phyloP scores from a whole-genome alignment of 2,888 invertebrate species.

The Nomada fucata region DNA sequence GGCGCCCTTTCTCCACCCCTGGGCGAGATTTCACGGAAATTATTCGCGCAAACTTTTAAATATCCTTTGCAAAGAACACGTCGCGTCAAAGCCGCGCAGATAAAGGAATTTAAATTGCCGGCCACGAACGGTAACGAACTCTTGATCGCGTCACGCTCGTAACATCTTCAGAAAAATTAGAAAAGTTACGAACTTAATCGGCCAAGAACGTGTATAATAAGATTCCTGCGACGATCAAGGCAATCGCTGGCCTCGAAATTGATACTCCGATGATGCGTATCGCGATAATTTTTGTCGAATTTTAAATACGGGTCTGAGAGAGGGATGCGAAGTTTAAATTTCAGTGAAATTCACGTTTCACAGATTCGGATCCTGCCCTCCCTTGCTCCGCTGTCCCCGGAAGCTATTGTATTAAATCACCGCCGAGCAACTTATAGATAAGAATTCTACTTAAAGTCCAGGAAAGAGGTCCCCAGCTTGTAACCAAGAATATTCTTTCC shows the following conservation, averaged over 20 bases:
- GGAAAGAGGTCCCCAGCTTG: slow-evolving; percentile 13
- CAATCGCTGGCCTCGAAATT: not conserved
- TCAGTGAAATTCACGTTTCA: slow-evolving; percentile 1
- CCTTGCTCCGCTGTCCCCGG: not conserved
- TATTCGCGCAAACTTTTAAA: slow-evolving; percentile 32
- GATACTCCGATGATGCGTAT: not conserved
- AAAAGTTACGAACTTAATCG: not conserved
- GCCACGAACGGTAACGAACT: not conserved
- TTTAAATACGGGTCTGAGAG: not conserved
- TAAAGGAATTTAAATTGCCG: slow-evolving; percentile 30
- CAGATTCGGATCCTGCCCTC: slow-evolving; percentile 8
- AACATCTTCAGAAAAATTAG: not conserved
- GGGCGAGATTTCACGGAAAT: slow-evolving; percentile 29
- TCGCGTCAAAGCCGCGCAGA: slow-evolving; percentile 1
- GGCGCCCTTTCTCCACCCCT: not conserved
- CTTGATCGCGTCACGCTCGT: not conserved
- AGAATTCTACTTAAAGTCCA: slow-evolving; percentile 41
- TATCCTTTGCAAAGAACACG: slow-evolving; percentile 10
- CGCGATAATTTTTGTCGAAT: not conserved
- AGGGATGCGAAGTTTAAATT: not conserved
- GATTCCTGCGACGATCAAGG: not conserved
- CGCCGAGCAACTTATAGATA: slow-evolving; percentile 20
- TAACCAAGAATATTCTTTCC: slow-evolving; percentile 40
- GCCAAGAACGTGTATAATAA: not conserved
- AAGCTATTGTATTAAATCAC: slow-evolving; percentile 30